Evolutionary conservation across 2,797 vertebrate species (phyloP).

Genomic region (Chaetodon trifasciatus): DNA sequence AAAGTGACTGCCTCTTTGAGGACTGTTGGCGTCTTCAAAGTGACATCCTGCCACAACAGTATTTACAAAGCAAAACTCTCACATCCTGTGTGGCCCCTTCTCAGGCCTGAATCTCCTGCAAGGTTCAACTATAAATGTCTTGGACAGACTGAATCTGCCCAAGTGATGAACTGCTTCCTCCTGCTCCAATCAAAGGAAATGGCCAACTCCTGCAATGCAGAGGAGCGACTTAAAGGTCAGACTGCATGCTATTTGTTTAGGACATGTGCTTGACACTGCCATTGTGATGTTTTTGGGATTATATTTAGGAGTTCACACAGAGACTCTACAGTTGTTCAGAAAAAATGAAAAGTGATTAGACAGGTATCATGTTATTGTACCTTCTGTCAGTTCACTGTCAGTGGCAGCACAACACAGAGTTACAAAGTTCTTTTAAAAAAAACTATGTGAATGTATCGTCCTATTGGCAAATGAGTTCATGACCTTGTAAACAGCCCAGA

Average conservation of each 20-base stretch:
- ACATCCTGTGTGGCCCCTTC: constrained; percentile 65
- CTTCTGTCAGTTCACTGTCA: neutral
- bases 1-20: constrained; percentile 30
- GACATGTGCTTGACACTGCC: neutral
- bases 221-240: constrained; percentile 23
- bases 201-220: constrained; percentile 21
- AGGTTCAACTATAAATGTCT: constrained; percentile 59
- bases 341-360: neutral
- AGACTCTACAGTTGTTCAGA: neutral
- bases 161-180: constrained; percentile 69
- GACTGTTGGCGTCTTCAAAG: constrained; percentile 55
- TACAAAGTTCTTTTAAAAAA: neutral
- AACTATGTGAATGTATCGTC: neutral
- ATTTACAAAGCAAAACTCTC: constrained; percentile 62
- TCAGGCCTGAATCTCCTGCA: constrained; percentile 27
- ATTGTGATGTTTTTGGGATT: constrained; percentile 12
- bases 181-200: constrained; percentile 56
- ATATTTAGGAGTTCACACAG: neutral
- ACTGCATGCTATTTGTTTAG: constrained; percentile 18
- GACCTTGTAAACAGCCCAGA: neutral
- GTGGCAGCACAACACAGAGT: neutral
- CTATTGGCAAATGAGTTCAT: neutral
- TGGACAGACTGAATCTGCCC: constrained; percentile 27
- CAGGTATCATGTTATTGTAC: neutral
- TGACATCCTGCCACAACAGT: constrained; percentile 58